Conservation (phyloP, 2,888 invertebrate genomes). For the Stomorhina lunata region DNA sequence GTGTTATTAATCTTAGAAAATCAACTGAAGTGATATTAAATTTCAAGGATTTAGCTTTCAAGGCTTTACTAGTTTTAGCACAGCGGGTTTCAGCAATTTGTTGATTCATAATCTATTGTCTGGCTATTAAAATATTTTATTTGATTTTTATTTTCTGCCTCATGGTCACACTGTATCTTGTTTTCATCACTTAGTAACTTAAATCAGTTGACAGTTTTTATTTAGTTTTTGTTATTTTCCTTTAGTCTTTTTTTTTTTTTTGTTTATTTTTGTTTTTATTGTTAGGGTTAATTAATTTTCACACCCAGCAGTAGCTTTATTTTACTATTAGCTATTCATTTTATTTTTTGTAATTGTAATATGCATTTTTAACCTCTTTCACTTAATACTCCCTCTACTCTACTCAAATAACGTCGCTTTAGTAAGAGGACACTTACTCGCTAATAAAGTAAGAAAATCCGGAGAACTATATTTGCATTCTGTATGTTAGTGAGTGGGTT, state of each 20-base stretch:
- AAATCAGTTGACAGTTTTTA: slow-evolving; percentile 1
- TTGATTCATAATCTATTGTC: no score
- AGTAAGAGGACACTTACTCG: not conserved
- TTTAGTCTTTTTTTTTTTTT: not conserved
- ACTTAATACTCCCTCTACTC: not conserved
- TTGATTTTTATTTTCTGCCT: no score
- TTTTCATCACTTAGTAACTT: not conserved
- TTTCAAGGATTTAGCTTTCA: no score
- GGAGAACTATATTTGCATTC: slow-evolving; percentile 26
- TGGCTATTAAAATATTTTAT: no score
- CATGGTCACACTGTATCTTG: no score
- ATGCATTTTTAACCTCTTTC: slow-evolving; percentile 4
- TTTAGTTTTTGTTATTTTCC: no score
- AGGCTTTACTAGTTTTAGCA: no score
- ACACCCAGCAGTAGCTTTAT: slow-evolving; percentile 14
- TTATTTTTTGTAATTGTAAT: not conserved
- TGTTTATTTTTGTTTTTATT: not conserved
- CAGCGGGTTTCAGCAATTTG: no score
- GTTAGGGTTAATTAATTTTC: slow-evolving; percentile 46
- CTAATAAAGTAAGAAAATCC: slow-evolving; percentile 19
- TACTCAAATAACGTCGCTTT: not conserved
- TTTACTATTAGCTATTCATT: not conserved
- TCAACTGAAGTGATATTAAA: no score
- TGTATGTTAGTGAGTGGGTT: not conserved
- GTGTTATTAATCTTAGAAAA: no score